Base-by-base conservation (phyloP, 2,888 invertebrate genomes). In the Pachliopta kotzebuea region DNA sequence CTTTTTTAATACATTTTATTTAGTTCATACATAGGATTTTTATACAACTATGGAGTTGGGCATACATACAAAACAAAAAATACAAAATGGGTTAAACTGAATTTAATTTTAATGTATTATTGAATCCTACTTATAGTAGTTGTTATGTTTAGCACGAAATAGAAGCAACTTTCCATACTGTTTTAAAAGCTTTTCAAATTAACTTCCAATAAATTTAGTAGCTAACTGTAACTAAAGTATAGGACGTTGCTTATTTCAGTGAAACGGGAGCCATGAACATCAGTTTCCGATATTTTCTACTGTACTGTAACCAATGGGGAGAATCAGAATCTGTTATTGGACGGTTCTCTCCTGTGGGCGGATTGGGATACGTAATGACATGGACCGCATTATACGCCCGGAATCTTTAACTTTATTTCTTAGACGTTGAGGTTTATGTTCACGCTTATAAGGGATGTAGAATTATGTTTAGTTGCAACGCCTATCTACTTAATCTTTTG, bases 291-390 rank as follows among this genome's bases (percentile, higher is more conserved):
- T 80, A 80, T 84, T 84, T 82, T 76, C 74, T 75, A 76, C 74
- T 8, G 29, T 31, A 56, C 67, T 86, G 86, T 88, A 88, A 84
- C 90, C 90, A 91, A 91, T 90, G 81, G 78, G 74, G 76, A 70
- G 69, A 69, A 65, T 62, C 69, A 69, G 57, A 63, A 66, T 50
- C 66, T 74, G 74, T 74, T 67, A 90, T 90, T 90, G 90, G 90
- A 68, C 67, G 70, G 66, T 71, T 68, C 64, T 67, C 65, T 65
- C 29, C 68, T 70, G 74, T 75, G 86, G 90, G 89, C 88, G 88
- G 81, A 70, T 70, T 77, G 75, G 78, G 79, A 83, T 78, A 72
- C 75, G 80, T 82, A 84, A 85, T 82, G 80, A 80, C 79, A 82
- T 71, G 72, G 70, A 69, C 69, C 74, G 71, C 69, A 73, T 69